Base-by-base conservation (phyloP, 2,113 vertebrate species). In the Periophthalmus modestus region DNA sequence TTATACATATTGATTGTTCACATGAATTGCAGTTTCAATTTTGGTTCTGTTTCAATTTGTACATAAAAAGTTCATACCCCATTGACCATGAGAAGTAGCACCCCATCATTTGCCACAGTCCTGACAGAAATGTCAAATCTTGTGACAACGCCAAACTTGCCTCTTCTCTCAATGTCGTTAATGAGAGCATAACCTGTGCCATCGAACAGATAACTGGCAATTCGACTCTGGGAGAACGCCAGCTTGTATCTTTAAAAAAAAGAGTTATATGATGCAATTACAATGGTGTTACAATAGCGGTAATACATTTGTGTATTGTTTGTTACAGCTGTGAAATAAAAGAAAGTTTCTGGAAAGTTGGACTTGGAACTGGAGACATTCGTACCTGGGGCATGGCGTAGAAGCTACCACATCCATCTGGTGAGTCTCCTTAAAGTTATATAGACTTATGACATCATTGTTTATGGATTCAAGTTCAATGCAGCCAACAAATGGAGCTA, bases 71-170 rank as follows among this genome's bases (percentile, higher is more conserved):
- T 23, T 92, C 94, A 94, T 85, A 99, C 98, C 87, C 90, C 94
- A 7, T 96, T 97, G 82, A 96, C 92, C 98, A 99, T 98, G 72
- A 98, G 89, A 50, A 98, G 92, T 16, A 99, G 91, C 46, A 97
- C 85, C 6, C 96, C 96, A 0, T 94, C 91, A 77, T 96, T 96
- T 55, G 92, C 94, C 21, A 97, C 93, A 0, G 97, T 99, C 85
- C 96, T 93, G 21, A 99, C 95, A 90, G 97, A 95, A 19, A 99
- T 96, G 80, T 99, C 97, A 88, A 98, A 98, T 73, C 98, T 95
- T 36, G 95, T 98, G 81, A 98, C 96, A 3, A 96, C 92, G 28
- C 95, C 95, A 47, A 94, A 93, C 77, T 87, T 92, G 12, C 90
- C 89, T 66, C 97, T 94, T 80, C 93, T 94, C 23, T 97, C 96